phyloP scores from a whole-genome alignment of 2,113 vertebrate genomes.

The Condylura cristata region DNA sequence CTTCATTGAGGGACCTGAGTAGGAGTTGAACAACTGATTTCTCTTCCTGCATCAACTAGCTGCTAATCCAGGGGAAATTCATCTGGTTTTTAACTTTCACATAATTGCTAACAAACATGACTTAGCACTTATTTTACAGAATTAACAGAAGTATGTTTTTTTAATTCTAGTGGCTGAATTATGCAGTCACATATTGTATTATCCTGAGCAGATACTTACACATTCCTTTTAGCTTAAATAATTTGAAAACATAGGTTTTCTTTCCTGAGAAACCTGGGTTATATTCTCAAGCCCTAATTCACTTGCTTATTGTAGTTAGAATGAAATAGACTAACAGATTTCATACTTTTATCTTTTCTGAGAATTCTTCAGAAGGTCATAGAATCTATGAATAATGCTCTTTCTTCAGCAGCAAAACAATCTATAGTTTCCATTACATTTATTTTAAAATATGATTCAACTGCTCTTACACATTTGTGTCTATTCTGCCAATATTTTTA shows the following conservation, averaged over 20 bases:
- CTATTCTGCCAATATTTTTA: conserved; percentile 49
- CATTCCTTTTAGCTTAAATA: not conserved
- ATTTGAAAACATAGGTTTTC: not conserved
- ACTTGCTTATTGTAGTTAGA: not conserved
- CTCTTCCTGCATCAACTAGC: not conserved
- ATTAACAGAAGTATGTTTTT: not conserved
- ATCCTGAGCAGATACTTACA: not conserved
- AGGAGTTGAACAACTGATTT: not conserved
- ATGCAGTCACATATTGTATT: not conserved
- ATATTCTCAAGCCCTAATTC: not conserved
- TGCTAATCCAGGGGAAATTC: not conserved
- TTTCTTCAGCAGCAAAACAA: not conserved
- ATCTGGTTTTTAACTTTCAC: not conserved
- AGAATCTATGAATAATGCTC: not conserved
- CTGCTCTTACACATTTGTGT: not conserved
- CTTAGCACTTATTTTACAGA: not conserved
- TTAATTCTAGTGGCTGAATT: not conserved
- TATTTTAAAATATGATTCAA: not conserved
- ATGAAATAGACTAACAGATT: not conserved
- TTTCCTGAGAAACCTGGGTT: not conserved
- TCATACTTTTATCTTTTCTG: not conserved
- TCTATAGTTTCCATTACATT: not conserved
- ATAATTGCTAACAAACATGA: not conserved
- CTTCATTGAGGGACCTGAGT: not conserved
- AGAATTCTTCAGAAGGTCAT: not conserved